Evolutionary conservation across 1,140 invertebrate genomes (phyloP).

Genomic region (Oryctes rhinoceros): DNA sequence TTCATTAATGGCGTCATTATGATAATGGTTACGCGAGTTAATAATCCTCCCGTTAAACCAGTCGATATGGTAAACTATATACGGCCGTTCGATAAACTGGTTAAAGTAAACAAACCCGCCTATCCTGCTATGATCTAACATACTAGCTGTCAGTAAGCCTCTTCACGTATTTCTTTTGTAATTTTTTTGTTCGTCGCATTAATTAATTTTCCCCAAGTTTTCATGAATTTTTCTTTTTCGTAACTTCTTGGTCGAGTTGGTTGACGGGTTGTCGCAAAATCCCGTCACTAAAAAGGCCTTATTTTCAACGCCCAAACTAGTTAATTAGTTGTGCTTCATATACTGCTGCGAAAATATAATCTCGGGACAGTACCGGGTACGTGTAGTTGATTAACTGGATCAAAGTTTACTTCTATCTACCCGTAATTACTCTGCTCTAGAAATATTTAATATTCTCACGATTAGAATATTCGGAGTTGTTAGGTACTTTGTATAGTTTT

Average conservation of each 20-base stretch:
- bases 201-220: constrained; percentile 20
- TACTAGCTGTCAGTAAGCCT: too few species aligned
- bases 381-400: too few species aligned
- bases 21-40: constrained; percentile 1
- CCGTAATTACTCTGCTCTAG: too few species aligned
- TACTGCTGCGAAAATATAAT: neutral
- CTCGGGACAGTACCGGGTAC: neutral
- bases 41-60: neutral
- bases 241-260: neutral
- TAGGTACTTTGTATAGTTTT: too few species aligned
- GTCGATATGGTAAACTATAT: neutral
- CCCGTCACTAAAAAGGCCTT: neutral
- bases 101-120: neutral
- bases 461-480: too few species aligned
- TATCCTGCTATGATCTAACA: too few species aligned
- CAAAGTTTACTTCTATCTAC: too few species aligned
- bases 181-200: neutral
- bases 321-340: neutral
- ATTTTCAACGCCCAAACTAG: neutral
- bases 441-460: too few species aligned
- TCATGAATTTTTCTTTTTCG: neutral
- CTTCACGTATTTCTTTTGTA: too few species aligned
- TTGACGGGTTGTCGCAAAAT: neutral
- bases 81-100: neutral
- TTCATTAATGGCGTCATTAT: neutral